phyloP scores from a whole-genome alignment of 2,113 vertebrate species.

The Sturnira hondurensis region DNA sequence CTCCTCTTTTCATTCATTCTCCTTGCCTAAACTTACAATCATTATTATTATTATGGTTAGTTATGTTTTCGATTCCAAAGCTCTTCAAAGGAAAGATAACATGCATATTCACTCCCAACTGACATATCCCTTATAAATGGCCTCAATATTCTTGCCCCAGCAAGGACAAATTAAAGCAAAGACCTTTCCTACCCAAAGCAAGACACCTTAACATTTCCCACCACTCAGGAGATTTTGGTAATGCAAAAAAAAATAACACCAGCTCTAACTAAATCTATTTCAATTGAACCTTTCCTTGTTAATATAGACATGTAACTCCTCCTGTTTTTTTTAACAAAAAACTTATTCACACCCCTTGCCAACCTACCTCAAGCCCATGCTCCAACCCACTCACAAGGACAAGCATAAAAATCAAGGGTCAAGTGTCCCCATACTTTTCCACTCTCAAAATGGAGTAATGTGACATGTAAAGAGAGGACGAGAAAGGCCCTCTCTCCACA shows the following conservation, averaged over 20 bases:
- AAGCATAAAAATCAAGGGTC: not conserved
- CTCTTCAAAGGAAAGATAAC: slow-evolving; percentile 15
- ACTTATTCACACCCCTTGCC: not conserved
- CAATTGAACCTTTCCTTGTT: not conserved
- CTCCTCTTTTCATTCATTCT: not conserved
- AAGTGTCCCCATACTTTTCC: not conserved
- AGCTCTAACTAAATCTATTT: slow-evolving; percentile 1
- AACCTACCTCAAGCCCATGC: not conserved
- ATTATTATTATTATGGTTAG: not conserved
- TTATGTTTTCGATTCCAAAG: slow-evolving; percentile 23
- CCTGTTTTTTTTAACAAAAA: not conserved
- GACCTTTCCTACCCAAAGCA: slow-evolving; percentile 13
- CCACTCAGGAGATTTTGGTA: not conserved
- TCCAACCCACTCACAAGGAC: not conserved
- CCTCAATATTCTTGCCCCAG: not conserved
- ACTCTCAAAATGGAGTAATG: not conserved
- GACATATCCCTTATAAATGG: not conserved
- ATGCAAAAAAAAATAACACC: not conserved
- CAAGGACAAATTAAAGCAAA: slow-evolving; percentile 13
- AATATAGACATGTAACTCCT: not conserved
- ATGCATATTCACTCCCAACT: not conserved
- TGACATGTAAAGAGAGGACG: not conserved
- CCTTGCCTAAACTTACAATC: not conserved
- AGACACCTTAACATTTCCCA: not conserved
- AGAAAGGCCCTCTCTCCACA: not conserved